A percentile compares a stretch with the other conserved stretches of the same genome.
phyloP scores from a whole-genome alignment of 2,888 invertebrate genomes.

The Drosophila yooni region DNA sequence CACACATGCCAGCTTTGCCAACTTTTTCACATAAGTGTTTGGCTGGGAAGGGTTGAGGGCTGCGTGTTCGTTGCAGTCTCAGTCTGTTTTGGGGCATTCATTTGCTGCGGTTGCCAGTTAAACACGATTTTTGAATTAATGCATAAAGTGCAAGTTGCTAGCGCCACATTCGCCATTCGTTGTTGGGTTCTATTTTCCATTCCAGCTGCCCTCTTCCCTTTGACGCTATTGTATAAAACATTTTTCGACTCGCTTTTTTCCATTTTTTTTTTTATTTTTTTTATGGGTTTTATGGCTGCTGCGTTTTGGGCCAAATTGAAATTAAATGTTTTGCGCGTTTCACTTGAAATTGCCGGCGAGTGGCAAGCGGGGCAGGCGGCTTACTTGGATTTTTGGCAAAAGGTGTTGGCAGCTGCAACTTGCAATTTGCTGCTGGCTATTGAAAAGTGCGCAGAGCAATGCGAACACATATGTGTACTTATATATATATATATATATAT shows the following conservation, averaged over 20 bases:
- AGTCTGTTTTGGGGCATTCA: neutral
- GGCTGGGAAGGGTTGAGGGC: neutral
- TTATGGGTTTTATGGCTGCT: slow-evolving; percentile 40
- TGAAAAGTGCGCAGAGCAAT: neutral
- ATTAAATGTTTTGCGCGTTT: slow-evolving; percentile 58
- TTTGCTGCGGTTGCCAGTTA: slow-evolving; percentile 52
- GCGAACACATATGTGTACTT: neutral
- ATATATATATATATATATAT: neutral
- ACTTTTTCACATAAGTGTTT: slow-evolving; percentile 31
- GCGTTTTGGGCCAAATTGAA: slow-evolving; percentile 61
- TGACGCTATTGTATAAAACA: neutral
- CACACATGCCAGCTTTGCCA: slow-evolving; percentile 40
- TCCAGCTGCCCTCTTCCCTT: slow-evolving; percentile 1
- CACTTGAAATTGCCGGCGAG: slow-evolving; percentile 3
- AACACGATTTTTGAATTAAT: slow-evolving; percentile 74
- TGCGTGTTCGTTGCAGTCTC: neutral
- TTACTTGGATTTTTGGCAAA: slow-evolving; percentile 21
- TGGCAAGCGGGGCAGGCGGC: neutral
- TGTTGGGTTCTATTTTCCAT: slow-evolving; percentile 18
- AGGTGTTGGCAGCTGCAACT: slow-evolving; percentile 36
- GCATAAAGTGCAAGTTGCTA: slow-evolving; percentile 62
- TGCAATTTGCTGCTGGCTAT: slow-evolving; percentile 3
- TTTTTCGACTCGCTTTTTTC: slow-evolving; percentile 10
- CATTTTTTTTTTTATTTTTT: neutral
- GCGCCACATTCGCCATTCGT: slow-evolving; percentile 21